A percentile compares a stretch with the other conserved stretches of the same genome.
phyloP scores from a whole-genome alignment of 2,888 invertebrate genomes.

The Halictus quadricinctus region DNA sequence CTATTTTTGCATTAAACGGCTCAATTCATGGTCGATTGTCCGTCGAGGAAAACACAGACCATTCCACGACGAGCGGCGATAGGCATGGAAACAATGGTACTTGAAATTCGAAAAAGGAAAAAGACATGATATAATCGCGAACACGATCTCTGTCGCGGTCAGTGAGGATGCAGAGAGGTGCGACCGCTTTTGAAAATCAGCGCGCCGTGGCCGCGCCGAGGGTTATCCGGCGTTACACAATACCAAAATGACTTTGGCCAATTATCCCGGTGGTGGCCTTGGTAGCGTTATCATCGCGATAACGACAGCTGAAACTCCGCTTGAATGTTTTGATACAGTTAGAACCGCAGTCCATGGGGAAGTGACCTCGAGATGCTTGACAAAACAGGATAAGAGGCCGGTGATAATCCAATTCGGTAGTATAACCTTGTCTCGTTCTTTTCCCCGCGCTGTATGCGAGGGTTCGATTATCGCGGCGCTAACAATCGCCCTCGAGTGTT shows the following conservation, averaged over 20 bases:
- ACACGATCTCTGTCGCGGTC: background rate
- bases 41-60: too few relatives aligned
- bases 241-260: conserved; percentile 52
- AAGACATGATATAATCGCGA: background rate
- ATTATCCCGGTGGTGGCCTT: conserved; percentile 58
- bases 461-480: background rate
- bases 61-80: too few relatives aligned
- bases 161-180: background rate
- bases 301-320: conserved; percentile 52
- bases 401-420: conserved; percentile 53
- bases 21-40: too few relatives aligned
- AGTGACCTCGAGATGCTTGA: conserved; percentile 49
- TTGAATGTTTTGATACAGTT: conserved; percentile 60
- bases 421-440: conserved; percentile 21
- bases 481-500: background rate
- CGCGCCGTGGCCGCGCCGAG: background rate
- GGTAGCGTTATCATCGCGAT: conserved; percentile 58
- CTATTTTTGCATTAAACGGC: background rate
- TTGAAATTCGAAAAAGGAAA: background rate
- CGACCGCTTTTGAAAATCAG: conserved; percentile 27
- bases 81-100: background rate
- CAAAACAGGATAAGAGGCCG: conserved; percentile 60
- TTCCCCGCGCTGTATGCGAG: background rate
- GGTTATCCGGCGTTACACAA: conserved; percentile 57
- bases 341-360: conserved; percentile 37